Base-by-base conservation (phyloP, 2,888 invertebrate genomes). In the Orthonevra nobilis region DNA sequence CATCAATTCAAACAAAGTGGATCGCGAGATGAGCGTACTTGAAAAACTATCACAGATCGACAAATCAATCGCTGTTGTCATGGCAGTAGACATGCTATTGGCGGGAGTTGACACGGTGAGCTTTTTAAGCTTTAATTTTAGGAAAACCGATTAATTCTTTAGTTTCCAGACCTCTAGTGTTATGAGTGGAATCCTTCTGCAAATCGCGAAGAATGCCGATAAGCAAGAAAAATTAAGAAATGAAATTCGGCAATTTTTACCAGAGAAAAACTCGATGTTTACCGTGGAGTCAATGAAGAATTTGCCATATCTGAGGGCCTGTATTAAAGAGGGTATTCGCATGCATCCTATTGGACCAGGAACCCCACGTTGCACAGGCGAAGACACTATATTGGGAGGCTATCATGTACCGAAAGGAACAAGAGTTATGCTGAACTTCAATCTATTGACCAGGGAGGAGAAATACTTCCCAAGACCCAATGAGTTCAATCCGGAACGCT, bases 401-500 rank as follows among this genome's bases (percentile, higher is more conserved):
- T 94, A 93, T 83, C 86, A 85, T 56, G 89, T 93, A 82, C 92
- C 92, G 0, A 90, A 90, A 86, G 89, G 90, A 38, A 92, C 93
- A 0, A 93, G 94, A 85, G 91, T 94, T 0, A 90, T 94, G 69
- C 92, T 95, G 84, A 93, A 93, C 75, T 93, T 94, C 84, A 92
- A 92, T 83, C 90, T 91, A 3, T 91, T 93, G 83, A 91, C 92
- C 40, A 88, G 90, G 82, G 90, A 90, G 84, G 92, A 92, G n/a
- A 89, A 91, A 69, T 91, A 93, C 83, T 94, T 92, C 82, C 90
- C 91, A 0, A 88, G 90, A 9, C 89, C 93, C 0, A 84, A 89
- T 0, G 89, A 91, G 73, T 95, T 91, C 84, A 85, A 92, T 19
- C 95, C 95, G 0, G 94, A 95, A 85, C 89, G 96, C 19, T 96